A percentile compares a stretch with the other conserved stretches of the same genome.
phyloP scores from a whole-genome alignment of 2,888 invertebrate species.

The Apoda limacodes region DNA sequence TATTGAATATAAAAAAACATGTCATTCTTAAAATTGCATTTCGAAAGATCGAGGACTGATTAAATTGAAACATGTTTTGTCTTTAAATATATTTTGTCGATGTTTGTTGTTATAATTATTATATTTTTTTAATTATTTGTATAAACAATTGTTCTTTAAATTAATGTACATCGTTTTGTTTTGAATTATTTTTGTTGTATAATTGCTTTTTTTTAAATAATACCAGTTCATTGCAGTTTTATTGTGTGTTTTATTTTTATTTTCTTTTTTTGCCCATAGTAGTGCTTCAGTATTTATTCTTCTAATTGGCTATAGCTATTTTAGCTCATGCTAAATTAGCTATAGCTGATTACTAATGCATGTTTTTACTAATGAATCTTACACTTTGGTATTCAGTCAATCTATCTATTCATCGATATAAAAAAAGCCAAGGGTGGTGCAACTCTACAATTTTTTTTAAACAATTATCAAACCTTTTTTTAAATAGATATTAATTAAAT shows the following conservation, averaged over 20 bases:
- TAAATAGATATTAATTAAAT: too few relatives aligned
- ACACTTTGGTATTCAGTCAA: not conserved
- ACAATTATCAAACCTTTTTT: too few relatives aligned
- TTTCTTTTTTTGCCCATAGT: slow-evolving; percentile 52
- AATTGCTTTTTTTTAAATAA: slow-evolving; percentile 80
- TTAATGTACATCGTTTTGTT: slow-evolving; percentile 83
- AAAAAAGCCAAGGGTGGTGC: too few relatives aligned
- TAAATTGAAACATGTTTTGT: slow-evolving; percentile 67
- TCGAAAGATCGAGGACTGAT: slow-evolving; percentile 65
- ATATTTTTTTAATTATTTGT: slow-evolving; percentile 73
- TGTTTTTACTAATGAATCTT: slow-evolving; percentile 55
- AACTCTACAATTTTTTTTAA: too few relatives aligned
- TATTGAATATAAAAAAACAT: slow-evolving; percentile 41
- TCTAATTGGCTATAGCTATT: slow-evolving; percentile 30
- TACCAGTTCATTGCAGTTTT: slow-evolving; percentile 80
- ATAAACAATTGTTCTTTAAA: slow-evolving; percentile 80
- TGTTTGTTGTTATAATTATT: slow-evolving; percentile 73
- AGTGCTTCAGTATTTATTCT: slow-evolving; percentile 41
- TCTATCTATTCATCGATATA: too few relatives aligned
- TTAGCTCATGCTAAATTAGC: slow-evolving; percentile 34
- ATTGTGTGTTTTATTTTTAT: slow-evolving; percentile 71
- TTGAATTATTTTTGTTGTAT: slow-evolving; percentile 81
- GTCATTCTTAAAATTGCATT: slow-evolving; percentile 68
- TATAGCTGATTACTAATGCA: slow-evolving; percentile 30
- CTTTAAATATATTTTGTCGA: slow-evolving; percentile 70